Conservation (phyloP, 2,113 vertebrate genomes). For the Gallinago paraguaiae region DNA sequence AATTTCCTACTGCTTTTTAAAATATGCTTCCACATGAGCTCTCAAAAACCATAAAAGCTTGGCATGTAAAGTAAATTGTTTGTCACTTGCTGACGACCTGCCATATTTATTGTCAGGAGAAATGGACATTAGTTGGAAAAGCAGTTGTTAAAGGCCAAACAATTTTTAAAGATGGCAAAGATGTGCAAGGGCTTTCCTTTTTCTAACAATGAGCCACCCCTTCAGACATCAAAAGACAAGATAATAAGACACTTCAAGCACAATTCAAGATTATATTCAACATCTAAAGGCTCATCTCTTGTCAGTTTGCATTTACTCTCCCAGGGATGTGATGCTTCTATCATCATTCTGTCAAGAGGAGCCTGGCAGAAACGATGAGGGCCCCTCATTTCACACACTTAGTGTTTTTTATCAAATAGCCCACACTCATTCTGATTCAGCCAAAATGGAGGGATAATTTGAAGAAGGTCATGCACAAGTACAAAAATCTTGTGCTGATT, state of each 20-base stretch:
- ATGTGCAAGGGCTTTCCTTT: constrained; percentile 92
- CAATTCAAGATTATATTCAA: constrained; percentile 99
- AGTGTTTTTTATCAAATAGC: constrained; percentile 97
- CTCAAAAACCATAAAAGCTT: constrained; percentile 88
- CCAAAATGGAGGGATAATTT: constrained; percentile 97
- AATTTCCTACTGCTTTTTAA: constrained; percentile 84
- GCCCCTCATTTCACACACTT: constrained; percentile 99
- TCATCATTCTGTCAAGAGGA: constrained; percentile 99
- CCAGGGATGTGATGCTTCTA: constrained; percentile 98
- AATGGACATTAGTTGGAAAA: constrained; percentile 98
- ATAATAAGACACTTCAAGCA: constrained; percentile 99
- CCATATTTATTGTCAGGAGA: constrained; percentile 96
- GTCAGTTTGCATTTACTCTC: constrained; percentile 99
- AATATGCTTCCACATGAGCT: constrained; percentile 93
- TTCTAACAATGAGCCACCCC: constrained; percentile 94
- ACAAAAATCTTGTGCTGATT: constrained; percentile 92
- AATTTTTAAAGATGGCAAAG: constrained; percentile 92
- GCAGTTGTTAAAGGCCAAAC: constrained; percentile 98
- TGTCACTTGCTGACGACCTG: constrained; percentile 89
- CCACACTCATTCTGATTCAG: constrained; percentile 90
- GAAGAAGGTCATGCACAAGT: constrained; percentile 93
- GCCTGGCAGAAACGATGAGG: constrained; percentile 91
- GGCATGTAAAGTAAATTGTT: constrained; percentile 89
- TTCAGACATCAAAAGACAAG: constrained; percentile 99
- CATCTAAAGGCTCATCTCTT: constrained; percentile 99